Conservation (phyloP, 2,113 vertebrate genomes). For the Notarius lentiginosus region DNA sequence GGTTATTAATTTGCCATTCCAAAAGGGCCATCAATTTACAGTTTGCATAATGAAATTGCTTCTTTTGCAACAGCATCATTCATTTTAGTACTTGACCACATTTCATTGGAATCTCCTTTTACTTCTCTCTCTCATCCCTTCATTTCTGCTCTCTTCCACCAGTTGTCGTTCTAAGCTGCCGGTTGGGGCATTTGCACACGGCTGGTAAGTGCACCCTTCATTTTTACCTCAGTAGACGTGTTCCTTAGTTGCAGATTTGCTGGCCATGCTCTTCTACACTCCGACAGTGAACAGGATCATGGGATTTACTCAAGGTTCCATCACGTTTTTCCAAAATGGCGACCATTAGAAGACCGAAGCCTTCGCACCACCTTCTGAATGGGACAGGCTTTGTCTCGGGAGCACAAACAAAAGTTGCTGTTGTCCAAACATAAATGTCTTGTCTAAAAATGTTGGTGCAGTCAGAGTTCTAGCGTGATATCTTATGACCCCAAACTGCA, state of each 20-base stretch:
- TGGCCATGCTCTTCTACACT: background rate
- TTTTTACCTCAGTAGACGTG: background rate
- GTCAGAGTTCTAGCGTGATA: background rate
- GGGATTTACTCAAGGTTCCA: background rate
- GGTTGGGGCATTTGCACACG: slow-evolving; percentile 48
- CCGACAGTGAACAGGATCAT: background rate
- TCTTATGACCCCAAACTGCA: background rate
- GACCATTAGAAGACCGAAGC: background rate
- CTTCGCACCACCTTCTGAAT: background rate
- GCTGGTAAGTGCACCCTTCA: slow-evolving; percentile 42
- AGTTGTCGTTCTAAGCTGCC: slow-evolving; percentile 47
- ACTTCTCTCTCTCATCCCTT: background rate
- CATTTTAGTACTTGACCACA: background rate
- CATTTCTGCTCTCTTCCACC: slow-evolving; percentile 6
- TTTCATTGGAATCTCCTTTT: background rate
- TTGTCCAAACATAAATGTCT: background rate
- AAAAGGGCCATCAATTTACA: background rate
- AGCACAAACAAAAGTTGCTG: background rate
- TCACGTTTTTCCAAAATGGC: too few relatives aligned
- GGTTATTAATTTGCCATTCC: background rate
- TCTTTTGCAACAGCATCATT: background rate
- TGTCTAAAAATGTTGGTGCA: background rate
- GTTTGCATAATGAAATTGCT: background rate
- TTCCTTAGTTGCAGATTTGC: background rate
- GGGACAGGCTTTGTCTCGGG: background rate